Evolutionary conservation across 35 echinoderm and acorn worm genomes (phyloP), one percentile per base, ranked within the genome.

Genomic region (Ophioderma brevispina): DNA sequence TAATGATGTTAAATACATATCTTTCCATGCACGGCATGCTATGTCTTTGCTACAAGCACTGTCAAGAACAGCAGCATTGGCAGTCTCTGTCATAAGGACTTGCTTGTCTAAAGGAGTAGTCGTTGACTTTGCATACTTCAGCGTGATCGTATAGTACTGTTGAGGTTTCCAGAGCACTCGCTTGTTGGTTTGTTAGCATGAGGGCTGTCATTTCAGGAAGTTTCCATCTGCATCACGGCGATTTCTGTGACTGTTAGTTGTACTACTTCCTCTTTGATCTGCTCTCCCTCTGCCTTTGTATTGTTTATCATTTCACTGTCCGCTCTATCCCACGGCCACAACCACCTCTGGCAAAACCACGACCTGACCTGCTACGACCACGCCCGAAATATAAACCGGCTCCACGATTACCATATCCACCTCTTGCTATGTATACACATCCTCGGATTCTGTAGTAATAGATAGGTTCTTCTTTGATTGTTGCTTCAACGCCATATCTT

Each of bases 21-120:
- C 81, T 46, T 83, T 83, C 42, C 81, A 83, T 83, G 81, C 81
- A 83, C 81, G 81, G 18, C 81, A 37, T 83, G 81, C 40, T 32
- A 83, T 39, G 8, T 37, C 49, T 33, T 83, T 83, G 15, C 35
- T 83, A 41, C 81, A 83, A 25, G 81, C 81, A 83, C 81, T 83
- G 81, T 83, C 81, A 5, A 83, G 42, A 19, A 83, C 81, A 11
- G 40, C 81, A 83, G 81, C 81, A 83, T 83, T 37, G 35, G 37
- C 81, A 33, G 81, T 41, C 32, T 83, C 81, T 43, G 81, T 46
- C 81, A 83, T 83, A 49, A 83, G 38, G 6, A 83, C 81, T 83
- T 83, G 81, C 40, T 83, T 83, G 17, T 83, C 81, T 83, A 46
- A 14, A 31, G 13, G 81, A 41, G 49, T 83, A 83, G 10, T 83